Evolutionary conservation across 1,140 invertebrate species (phyloP).

Genomic region (Apis laboriosa): DNA sequence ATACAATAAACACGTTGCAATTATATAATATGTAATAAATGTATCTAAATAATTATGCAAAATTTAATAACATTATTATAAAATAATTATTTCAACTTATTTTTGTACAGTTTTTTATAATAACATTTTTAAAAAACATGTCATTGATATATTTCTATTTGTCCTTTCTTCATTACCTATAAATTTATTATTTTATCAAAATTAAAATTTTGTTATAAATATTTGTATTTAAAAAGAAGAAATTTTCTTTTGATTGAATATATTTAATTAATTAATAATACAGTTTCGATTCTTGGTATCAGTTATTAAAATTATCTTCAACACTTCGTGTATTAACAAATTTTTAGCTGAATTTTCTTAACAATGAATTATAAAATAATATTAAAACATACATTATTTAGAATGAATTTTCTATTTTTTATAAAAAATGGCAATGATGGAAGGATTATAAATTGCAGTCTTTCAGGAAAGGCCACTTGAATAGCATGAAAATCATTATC

Average conservation of each 20-base stretch:
- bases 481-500: constrained; percentile 61
- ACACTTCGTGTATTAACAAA: constrained; percentile 39
- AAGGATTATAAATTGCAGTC: constrained; percentile 76
- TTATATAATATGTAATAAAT: constrained; percentile 71
- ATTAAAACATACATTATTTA: constrained; percentile 46
- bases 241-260: constrained; percentile 23
- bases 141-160: constrained; percentile 59
- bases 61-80: constrained; percentile 70
- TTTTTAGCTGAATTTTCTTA: constrained; percentile 42
- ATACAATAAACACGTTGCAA: constrained; percentile 77
- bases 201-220: constrained; percentile 48
- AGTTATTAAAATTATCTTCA: constrained; percentile 45
- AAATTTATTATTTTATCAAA: constrained; percentile 55
- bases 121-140: constrained; percentile 70
- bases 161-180: constrained; percentile 51
- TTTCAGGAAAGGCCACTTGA: constrained; percentile 78
- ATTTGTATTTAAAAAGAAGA: constrained; percentile 55
- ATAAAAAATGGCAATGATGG: constrained; percentile 68
- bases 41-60: constrained; percentile 69
- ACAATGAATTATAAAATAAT: constrained; percentile 50
- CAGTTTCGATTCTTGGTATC: constrained; percentile 50
- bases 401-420: constrained; percentile 55
- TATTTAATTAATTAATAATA: constrained; percentile 55
- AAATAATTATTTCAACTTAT: constrained; percentile 71
- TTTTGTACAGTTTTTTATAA: constrained; percentile 74